Conservation (phyloP, 2,797 vertebrate species). For the Gorsachius magnificus region DNA sequence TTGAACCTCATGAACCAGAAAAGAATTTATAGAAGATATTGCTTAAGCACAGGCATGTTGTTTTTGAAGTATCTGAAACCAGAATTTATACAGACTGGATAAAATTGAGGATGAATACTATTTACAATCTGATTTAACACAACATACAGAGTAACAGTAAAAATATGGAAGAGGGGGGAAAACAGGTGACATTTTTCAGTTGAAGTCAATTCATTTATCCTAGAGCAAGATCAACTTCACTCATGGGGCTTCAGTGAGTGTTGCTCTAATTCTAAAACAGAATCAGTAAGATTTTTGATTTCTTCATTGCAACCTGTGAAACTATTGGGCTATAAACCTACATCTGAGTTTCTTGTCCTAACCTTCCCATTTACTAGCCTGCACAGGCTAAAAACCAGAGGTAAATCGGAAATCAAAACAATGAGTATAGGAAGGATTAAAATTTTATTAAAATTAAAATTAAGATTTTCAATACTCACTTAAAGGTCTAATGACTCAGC, state of each 20-base stretch:
- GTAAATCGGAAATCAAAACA: neutral
- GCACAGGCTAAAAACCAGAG: neutral
- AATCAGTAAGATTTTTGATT: neutral
- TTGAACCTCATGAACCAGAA: neutral
- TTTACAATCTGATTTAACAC: neutral
- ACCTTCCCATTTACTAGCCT: neutral
- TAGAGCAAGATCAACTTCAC: neutral
- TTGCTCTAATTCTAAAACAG: neutral
- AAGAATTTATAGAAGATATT: neutral
- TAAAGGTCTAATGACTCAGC: neutral
- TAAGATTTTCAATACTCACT: neutral
- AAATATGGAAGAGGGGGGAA: neutral
- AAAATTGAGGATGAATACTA: neutral
- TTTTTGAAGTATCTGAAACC: conserved; percentile 16
- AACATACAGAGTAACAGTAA: neutral
- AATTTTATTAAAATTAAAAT: too few relatives aligned
- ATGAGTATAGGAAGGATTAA: neutral
- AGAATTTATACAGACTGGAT: neutral
- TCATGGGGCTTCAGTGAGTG: neutral
- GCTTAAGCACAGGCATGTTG: neutral
- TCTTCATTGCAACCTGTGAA: neutral
- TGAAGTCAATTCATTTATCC: neutral
- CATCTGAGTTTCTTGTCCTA: neutral
- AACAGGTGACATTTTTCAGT: neutral
- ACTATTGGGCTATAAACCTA: neutral